Percentiles rank a stretch among this genome's conserved stretches.
Evolutionary conservation across 2,113 vertebrate species (phyloP).

Genomic region (Indicator maculatus): DNA sequence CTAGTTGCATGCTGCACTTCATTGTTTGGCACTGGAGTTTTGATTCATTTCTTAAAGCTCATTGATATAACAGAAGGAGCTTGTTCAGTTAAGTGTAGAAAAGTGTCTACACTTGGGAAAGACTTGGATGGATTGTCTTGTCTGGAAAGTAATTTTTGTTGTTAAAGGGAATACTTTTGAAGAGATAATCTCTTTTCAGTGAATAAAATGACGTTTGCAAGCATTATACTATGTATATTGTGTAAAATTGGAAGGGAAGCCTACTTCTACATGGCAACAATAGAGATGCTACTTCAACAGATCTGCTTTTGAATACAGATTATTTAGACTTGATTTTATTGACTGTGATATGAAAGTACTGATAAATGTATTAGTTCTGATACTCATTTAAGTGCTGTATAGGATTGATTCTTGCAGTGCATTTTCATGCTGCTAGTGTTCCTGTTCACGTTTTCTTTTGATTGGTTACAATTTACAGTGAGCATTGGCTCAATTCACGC

Average conservation of each 20-base stretch:
- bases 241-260: neutral
- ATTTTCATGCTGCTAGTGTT: neutral
- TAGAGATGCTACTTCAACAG: neutral
- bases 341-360: neutral
- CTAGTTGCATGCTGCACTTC: fast-evolving
- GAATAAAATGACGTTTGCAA: neutral
- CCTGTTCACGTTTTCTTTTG: neutral
- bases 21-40: neutral
- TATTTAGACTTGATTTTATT: neutral
- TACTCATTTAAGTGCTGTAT: neutral
- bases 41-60: neutral
- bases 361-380: neutral
- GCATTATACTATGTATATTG: fast-evolving
- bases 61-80: neutral
- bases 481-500: neutral
- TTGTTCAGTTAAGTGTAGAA: neutral
- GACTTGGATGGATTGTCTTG: neutral
- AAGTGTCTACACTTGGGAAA: neutral
- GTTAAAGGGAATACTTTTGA: neutral
- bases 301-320: neutral
- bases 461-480: neutral
- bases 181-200: neutral
- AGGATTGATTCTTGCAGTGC: neutral
- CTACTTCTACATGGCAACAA: neutral
- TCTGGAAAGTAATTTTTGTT: neutral